phyloP scores from a whole-genome alignment of 2,888 invertebrate species.

The Acleris holmiana region DNA sequence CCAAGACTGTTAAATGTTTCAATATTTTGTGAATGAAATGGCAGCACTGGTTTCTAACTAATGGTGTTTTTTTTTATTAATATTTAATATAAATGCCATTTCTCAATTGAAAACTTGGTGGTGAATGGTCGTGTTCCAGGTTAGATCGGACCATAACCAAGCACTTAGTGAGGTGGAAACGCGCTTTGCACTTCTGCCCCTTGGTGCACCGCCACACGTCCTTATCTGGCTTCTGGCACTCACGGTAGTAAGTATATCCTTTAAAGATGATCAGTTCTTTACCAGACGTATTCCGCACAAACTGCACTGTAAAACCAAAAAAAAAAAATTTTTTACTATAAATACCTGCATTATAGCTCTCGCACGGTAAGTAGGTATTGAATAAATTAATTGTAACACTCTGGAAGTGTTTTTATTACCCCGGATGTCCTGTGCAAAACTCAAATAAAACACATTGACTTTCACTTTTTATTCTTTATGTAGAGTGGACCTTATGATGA shows the following conservation, averaged over 20 bases:
- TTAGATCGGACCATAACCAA: constrained; percentile 1
- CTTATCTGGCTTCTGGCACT: not conserved
- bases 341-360: no score
- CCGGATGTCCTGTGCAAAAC: no score
- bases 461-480: no score
- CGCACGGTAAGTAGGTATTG: no score
- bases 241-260: constrained; percentile 18
- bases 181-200: constrained; percentile 24
- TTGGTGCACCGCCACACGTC: constrained; percentile 25
- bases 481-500: no score
- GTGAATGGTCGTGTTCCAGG: constrained; percentile 13
- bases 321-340: not conserved
- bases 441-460: no score
- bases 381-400: no score
- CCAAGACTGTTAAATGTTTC: no score
- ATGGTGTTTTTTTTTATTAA: no score
- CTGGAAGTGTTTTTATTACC: no score
- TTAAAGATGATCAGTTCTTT: constrained; percentile 11
- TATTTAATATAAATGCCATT: not conserved
- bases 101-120: not conserved
- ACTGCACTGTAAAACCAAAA: constrained; percentile 16
- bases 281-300: constrained; percentile 11
- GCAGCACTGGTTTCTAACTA: no score
- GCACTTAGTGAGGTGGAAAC: constrained; percentile 21
- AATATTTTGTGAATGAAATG: no score